Percentiles rank a stretch among this genome's conserved stretches.
These are phyloP conservation scores for Nemapogon koenigi DNA, from an alignment of 2,888 invertebrate species.

Conservation along the genomic window DNA sequence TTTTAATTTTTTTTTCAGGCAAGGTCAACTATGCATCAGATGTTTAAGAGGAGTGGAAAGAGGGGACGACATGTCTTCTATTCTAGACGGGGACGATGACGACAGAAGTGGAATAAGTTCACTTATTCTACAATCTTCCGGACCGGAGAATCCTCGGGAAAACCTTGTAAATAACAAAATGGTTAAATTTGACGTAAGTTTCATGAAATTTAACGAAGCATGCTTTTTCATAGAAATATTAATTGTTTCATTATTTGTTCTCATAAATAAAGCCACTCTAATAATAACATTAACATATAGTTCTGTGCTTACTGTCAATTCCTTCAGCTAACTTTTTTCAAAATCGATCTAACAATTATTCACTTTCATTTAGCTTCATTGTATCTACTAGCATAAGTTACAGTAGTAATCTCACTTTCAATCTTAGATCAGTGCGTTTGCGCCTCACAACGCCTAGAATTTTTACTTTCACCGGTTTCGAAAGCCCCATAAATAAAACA, in stretches of 20 bases:
- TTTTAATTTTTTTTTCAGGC: too few relatives aligned
- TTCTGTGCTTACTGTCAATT: too few relatives aligned
- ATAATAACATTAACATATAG: too few relatives aligned
- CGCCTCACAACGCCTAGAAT: too few relatives aligned
- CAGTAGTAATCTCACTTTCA: too few relatives aligned
- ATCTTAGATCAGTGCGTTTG: too few relatives aligned
- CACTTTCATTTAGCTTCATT: too few relatives aligned
- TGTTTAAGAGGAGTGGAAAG: slow-evolving; percentile 72
- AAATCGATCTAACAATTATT: too few relatives aligned
- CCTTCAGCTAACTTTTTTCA: too few relatives aligned
- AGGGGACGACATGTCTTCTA: slow-evolving; percentile 68
- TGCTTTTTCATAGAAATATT: neutral
- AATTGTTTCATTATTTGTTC: neutral
- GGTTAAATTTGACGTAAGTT: slow-evolving; percentile 66
- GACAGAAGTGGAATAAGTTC: slow-evolving; percentile 70
- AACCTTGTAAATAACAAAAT: slow-evolving; percentile 53
- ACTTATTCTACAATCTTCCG: slow-evolving; percentile 46
- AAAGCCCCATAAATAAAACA: slow-evolving; percentile 26
- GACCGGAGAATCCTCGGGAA: slow-evolving; percentile 46
- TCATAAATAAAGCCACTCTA: too few relatives aligned
- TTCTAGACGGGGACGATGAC: slow-evolving; percentile 76
- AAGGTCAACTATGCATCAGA: slow-evolving; percentile 83
- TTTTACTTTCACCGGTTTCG: too few relatives aligned
- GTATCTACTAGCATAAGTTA: too few relatives aligned
- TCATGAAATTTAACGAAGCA: neutral